Evolutionary conservation across 1,140 invertebrate species (phyloP).

Genomic region (Eupristina koningsbergeri): DNA sequence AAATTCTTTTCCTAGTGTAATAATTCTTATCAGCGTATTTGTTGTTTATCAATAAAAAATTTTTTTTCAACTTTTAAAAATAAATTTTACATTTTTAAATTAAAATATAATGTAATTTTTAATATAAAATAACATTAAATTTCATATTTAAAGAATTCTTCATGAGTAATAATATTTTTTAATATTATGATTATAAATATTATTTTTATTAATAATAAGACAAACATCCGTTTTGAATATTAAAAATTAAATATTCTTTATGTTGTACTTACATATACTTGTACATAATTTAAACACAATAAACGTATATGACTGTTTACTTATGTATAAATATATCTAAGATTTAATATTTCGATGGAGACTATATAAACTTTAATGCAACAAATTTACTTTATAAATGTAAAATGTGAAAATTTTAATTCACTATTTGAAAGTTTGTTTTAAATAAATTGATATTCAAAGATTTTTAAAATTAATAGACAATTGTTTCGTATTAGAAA

Average conservation of each 20-base stretch:
- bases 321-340: too few species aligned
- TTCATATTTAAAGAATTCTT: not conserved
- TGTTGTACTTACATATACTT: not conserved
- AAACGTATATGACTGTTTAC: too few species aligned
- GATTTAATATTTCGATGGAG: not conserved
- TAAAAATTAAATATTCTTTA: not conserved
- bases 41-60: not conserved
- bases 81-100: not conserved
- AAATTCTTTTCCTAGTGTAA: not conserved
- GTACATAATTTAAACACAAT: too few species aligned
- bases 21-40: not conserved
- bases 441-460: not conserved
- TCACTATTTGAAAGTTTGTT: not conserved
- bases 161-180: not conserved
- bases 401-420: not conserved
- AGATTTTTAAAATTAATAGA: not conserved
- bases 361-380: not conserved
- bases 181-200: not conserved
- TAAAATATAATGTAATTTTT: not conserved
- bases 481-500: not conserved
- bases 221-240: not conserved
- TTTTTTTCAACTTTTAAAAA: not conserved
- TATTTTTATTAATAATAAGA: not conserved
- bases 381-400: not conserved
- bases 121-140: not conserved